These are phyloP conservation scores for Ceuthmochares aereus DNA, from an alignment of 2,113 vertebrate species.

Conservation along the genomic window DNA sequence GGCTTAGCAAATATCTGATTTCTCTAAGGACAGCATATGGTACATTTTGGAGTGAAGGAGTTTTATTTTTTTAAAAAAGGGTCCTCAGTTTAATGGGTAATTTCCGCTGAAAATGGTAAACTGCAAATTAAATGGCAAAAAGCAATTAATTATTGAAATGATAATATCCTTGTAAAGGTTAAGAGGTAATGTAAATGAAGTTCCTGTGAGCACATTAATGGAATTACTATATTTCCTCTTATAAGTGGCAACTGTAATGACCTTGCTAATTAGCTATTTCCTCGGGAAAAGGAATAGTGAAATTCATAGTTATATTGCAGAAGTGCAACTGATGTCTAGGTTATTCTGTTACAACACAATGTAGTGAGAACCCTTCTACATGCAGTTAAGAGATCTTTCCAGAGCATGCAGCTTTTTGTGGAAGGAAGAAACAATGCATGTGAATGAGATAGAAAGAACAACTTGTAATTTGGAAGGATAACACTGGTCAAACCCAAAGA, in stretches of 20 bases:
- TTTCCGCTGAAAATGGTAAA: constrained; percentile 65
- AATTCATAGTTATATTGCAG: constrained; percentile 22
- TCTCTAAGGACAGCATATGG: not conserved
- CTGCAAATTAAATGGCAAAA: constrained; percentile 64
- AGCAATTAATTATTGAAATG: constrained; percentile 68
- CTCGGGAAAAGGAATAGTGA: not conserved
- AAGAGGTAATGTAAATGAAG: constrained; percentile 68
- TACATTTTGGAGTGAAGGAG: not conserved
- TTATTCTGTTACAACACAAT: not conserved
- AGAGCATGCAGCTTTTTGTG: not conserved
- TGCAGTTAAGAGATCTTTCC: not conserved
- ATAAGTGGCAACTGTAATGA: constrained; percentile 43
- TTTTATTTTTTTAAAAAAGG: not conserved
- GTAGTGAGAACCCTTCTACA: not conserved
- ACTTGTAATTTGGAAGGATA: not conserved
- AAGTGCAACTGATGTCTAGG: not conserved
- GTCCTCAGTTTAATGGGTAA: not conserved
- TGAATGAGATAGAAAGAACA: not conserved
- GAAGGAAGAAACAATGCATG: not conserved
- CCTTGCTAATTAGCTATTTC: constrained; percentile 50
- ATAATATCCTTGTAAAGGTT: constrained; percentile 64
- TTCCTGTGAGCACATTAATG: constrained; percentile 54
- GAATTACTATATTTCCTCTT: constrained; percentile 21
- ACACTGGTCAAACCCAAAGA: not conserved
- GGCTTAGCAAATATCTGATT: not conserved